These are phyloP conservation scores for Ligdia adustata DNA, from an alignment of 2,888 invertebrate species.

Conservation along the genomic window DNA sequence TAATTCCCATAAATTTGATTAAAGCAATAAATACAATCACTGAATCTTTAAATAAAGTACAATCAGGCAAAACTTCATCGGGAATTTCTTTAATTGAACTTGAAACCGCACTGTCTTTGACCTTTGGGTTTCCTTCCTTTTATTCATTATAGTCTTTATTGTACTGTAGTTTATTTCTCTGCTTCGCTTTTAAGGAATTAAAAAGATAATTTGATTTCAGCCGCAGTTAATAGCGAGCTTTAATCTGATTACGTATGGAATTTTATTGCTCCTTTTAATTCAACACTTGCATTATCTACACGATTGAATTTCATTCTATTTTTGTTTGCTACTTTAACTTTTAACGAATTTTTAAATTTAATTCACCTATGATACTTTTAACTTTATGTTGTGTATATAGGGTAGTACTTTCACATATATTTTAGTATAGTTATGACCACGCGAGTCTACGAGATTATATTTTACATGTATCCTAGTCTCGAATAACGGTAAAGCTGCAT, in stretches of 20 bases:
- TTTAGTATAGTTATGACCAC: no score
- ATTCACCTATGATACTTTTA: no score
- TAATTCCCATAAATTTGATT: conserved; percentile 7
- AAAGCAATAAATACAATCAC: conserved; percentile 18
- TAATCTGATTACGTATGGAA: conserved; percentile 39
- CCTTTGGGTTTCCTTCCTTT: conserved; percentile 55
- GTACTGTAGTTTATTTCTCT: conserved; percentile 52
- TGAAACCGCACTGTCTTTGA: conserved; percentile 41
- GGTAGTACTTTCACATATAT: no score
- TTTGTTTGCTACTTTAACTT: conserved; percentile 9
- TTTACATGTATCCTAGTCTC: conserved; percentile 1
- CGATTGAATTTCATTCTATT: conserved; percentile 19
- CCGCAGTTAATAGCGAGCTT: conserved; percentile 36
- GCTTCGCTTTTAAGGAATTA: conserved; percentile 34
- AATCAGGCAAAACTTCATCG: conserved; percentile 36
- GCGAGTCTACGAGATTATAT: no score
- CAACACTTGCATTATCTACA: conserved; percentile 28
- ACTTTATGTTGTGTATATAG: no score
- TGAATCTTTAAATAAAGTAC: conserved; percentile 29
- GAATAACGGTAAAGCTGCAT: conserved; percentile 5
- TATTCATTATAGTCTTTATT: conserved; percentile 65
- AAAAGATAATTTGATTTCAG: conserved; percentile 50
- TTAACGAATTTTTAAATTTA: not conserved
- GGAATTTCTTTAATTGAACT: conserved; percentile 50
- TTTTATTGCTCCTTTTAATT: conserved; percentile 31